Evolutionary conservation across 1,140 invertebrate species (phyloP).

Genomic region (Drosophila oshimai): DNA sequence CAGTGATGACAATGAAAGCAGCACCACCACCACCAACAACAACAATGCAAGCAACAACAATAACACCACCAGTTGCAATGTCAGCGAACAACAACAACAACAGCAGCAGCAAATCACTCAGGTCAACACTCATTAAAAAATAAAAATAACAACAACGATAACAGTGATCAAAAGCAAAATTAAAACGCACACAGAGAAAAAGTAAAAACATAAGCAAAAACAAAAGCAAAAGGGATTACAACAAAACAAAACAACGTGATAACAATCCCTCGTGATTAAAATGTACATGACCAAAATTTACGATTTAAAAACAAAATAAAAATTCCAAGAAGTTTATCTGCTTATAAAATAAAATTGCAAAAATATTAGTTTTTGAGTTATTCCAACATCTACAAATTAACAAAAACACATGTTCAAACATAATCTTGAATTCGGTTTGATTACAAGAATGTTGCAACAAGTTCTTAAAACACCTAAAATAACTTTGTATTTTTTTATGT

Average conservation of each 20-base stretch:
- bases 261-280: constrained; percentile 2
- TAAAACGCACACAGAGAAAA: constrained; percentile 16
- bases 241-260: too few relatives aligned
- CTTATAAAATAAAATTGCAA: too few relatives aligned
- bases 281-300: too few relatives aligned
- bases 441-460: too few relatives aligned
- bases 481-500: too few relatives aligned
- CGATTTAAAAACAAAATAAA: too few relatives aligned
- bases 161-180: constrained; percentile 9
- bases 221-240: neutral
- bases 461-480: too few relatives aligned
- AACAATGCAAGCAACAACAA: constrained; percentile 20
- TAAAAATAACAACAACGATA: constrained; percentile 10
- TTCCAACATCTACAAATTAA: too few relatives aligned
- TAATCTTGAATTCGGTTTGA: too few relatives aligned
- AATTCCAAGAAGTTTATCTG: too few relatives aligned
- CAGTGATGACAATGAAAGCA: neutral
- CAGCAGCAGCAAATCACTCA: constrained; percentile 36
- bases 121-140: constrained; percentile 49
- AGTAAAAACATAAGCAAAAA: neutral
- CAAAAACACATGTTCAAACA: too few relatives aligned
- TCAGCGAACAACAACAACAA: constrained; percentile 38
- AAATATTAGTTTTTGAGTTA: too few relatives aligned
- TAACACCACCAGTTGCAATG: constrained; percentile 10
- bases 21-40: neutral